Evolutionary conservation across 1,140 invertebrate species (phyloP).

Genomic region (Cotesia glomerata): DNA sequence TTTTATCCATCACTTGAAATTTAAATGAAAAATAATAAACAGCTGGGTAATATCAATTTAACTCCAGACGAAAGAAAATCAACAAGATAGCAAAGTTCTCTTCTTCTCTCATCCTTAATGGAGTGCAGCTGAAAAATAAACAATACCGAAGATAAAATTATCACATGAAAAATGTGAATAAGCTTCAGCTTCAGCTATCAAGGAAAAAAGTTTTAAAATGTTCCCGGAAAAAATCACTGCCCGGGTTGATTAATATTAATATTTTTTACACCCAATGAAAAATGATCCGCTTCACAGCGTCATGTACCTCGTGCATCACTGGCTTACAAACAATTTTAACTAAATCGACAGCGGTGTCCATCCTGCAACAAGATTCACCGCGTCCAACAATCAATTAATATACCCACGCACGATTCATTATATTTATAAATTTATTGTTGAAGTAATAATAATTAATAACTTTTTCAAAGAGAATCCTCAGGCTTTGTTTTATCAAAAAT

Average conservation of each 20-base stretch:
- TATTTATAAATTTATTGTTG: background rate
- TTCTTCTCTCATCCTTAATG: background rate
- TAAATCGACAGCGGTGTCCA: background rate
- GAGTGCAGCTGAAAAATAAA: background rate
- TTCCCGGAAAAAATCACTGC: background rate
- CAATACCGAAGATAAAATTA: background rate
- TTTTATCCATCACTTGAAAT: background rate
- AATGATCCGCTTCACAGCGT: background rate
- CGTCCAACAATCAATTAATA: background rate
- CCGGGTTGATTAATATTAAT: slow-evolving; percentile 20
- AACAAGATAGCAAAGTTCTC: background rate
- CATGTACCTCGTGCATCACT: background rate
- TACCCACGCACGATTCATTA: background rate
- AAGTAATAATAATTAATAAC: no score
- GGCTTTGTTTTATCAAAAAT: no score
- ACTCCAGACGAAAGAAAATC: background rate
- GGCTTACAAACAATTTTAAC: slow-evolving; percentile 4
- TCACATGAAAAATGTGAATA: slow-evolving; percentile 1
- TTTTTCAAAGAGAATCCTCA: no score
- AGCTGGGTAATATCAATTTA: background rate
- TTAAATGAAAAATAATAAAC: background rate
- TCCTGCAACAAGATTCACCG: background rate
- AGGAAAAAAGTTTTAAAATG: background rate
- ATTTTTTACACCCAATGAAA: slow-evolving; percentile 1
- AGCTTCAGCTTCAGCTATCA: no score